Evolutionary conservation across 2,797 vertebrate species (phyloP).

Genomic region (Pelochelys cantorii): DNA sequence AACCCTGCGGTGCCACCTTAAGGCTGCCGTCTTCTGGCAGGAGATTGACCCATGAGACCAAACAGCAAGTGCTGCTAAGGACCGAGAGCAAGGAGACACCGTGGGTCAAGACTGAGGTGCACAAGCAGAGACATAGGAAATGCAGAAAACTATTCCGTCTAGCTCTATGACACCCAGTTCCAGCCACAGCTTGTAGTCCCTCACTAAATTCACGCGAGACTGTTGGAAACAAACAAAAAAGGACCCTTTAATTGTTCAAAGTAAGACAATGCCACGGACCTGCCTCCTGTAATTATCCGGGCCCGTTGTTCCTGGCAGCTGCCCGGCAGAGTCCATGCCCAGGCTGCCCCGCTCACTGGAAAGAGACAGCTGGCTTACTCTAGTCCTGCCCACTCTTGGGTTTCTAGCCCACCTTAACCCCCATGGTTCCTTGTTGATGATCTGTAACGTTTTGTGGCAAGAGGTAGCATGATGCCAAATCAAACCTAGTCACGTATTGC

Average conservation of each 20-base stretch:
- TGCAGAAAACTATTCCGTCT: neutral
- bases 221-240: neutral
- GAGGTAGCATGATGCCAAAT: fast-evolving
- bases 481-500: neutral
- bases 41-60: neutral
- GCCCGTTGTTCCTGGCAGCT: fast-evolving
- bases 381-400: fast-evolving
- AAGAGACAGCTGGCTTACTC: neutral
- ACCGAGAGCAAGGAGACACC: fast-evolving
- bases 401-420: fast-evolving
- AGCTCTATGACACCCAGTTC: fast-evolving
- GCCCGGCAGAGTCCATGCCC: fast-evolving
- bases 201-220: neutral
- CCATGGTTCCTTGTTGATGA: neutral
- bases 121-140: fast-evolving
- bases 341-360: neutral
- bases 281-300: neutral
- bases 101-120: neutral
- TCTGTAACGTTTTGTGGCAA: neutral
- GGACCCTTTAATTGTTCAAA: neutral
- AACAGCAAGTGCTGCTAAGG: fast-evolving
- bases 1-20: no score
- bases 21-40: no score
- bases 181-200: neutral
- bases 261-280: neutral